Base-by-base conservation (phyloP, 1,140 invertebrate species). In the Ceratina calcarata region DNA sequence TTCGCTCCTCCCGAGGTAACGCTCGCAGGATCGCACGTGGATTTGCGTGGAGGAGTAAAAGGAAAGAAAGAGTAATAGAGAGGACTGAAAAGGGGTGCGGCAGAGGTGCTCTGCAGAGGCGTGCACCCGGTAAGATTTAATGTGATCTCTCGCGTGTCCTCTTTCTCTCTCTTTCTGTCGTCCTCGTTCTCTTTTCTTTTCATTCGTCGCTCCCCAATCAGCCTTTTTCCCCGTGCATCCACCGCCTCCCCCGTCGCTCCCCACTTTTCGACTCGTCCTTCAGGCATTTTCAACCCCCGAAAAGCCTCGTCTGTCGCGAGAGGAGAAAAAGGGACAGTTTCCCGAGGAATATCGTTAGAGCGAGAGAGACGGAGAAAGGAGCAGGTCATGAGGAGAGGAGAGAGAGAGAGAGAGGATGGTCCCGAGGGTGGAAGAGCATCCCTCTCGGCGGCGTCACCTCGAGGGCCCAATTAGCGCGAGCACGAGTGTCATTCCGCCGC, bases 401-500 rank as follows among this genome's bases (percentile, higher is more conserved):
- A 72, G 78, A 20, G n/a, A n/a, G 32, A 22, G 78, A 72, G 69
- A 66, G 69, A 66, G 74, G 68, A 27, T 64, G 70, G 72, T 78
- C 80, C 84, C 57, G 84, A 83, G 84, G 85, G 84, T 81, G 81
- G 79, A 88, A 86, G 83, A 90, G 88, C 86, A 89, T 90, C 88
- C 82, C 80, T 86, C 90, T 89, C 78, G 68, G 78, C 85, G 85
- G 87, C 87, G 89, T 91, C 89, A 91, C 91, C 91, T 92, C 91
- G 91, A 92, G 91, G 91, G 91, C 90, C 91, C 91, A 92, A 92
- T 92, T 92, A 92, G 91, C 90, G 90, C 91, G 90, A 89, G 86
- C 90, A 91, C 88, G 89, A 92, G 91, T 92, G 91, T 92, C 91
- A 91, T 92, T 91, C 90, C 89, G 87, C 84, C 82, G 90, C 87